phyloP scores from a whole-genome alignment of 2,888 invertebrate species.

The Drosophila dives region DNA sequence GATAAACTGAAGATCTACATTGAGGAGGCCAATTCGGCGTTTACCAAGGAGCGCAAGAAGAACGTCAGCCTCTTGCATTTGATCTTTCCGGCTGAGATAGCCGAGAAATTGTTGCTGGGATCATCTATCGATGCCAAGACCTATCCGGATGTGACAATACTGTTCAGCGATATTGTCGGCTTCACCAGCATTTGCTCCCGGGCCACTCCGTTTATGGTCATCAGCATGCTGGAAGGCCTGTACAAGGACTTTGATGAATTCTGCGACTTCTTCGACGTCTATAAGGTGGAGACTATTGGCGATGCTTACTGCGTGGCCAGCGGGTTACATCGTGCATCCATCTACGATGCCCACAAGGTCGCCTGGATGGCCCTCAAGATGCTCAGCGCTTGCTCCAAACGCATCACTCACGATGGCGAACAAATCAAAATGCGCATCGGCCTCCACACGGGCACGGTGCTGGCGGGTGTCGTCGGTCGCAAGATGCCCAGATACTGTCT shows the following conservation, averaged over 20 bases:
- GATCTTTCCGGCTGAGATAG: slow-evolving; percentile 97
- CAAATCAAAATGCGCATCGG: slow-evolving; percentile 97
- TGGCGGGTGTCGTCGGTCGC: slow-evolving; percentile 97
- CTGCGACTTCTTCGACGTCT: slow-evolving; percentile 96
- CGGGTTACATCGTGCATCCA: slow-evolving; percentile 93
- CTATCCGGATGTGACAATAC: slow-evolving; percentile 97
- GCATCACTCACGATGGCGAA: slow-evolving; percentile 95
- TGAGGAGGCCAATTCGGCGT: slow-evolving; percentile 96
- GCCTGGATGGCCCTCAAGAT: slow-evolving; percentile 98
- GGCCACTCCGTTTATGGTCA: slow-evolving; percentile 98
- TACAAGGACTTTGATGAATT: slow-evolving; percentile 97
- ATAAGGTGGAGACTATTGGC: slow-evolving; percentile 98
- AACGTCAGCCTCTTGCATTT: slow-evolving; percentile 96
- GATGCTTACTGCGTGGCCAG: slow-evolving; percentile 98
- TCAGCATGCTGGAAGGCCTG: slow-evolving; percentile 96
- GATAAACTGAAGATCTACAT: slow-evolving; percentile 97
- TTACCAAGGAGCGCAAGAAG: slow-evolving; percentile 96
- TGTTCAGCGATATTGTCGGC: slow-evolving; percentile 98
- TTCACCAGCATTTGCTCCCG: slow-evolving; percentile 97
- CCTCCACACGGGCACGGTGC: slow-evolving; percentile 95
- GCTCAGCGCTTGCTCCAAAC: slow-evolving; percentile 95
- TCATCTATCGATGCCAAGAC: slow-evolving; percentile 96
- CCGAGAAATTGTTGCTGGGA: slow-evolving; percentile 96
- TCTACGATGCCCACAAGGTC: slow-evolving; percentile 96
- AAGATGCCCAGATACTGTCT: slow-evolving; percentile 94